Evolutionary conservation across 2,797 vertebrate species (phyloP), one percentile per base, ranked within the genome.

Genomic region (Amphiprion clarkii): DNA sequence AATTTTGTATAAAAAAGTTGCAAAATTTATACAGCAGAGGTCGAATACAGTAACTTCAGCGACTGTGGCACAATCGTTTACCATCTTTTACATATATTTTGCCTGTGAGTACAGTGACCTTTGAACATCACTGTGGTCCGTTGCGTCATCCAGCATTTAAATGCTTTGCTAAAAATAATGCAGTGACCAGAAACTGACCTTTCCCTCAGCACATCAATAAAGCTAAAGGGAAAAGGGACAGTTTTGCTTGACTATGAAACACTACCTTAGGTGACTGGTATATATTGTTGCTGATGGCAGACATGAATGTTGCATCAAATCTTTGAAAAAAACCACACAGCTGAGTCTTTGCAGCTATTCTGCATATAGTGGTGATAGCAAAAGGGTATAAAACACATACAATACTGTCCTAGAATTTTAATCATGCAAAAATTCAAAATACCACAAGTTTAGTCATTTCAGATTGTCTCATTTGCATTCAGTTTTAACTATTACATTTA

Each of bases 41-140:
- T 74, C 55, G 67, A 31, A 44, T 33, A 31, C 13, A 61, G 54
- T 42, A 76, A 39, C 53, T 56, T 75, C 63, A 60, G 5, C 64
- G 17, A 63, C 14, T 2, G 13, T 10, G 27, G 73, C 44, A 29
- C 62, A 59, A 58, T 80, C 52, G 42, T 74, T 75, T 56, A 52
- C 13, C 13, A 36, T 78, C 59, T 63, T 44, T 44, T 55, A 39
- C 54, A 68, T 73, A n/a, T 76, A 62, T 70, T 71, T 65, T 74
- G 21, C 59, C 60, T 51, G 39, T 69, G 48, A 76, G 4, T 57
- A 40, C 57, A 46, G 65, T 46, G 71, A 83, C 76, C 77, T 77
- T 74, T 70, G 40, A 31, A 81, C 53, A 57, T 54, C 17, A 46
- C 56, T 51, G 31, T 40, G 25, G 23, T 59, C 40, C 51, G 60